Evolutionary conservation across 2,113 vertebrate genomes (phyloP), one percentile per base, ranked within the genome.

Genomic region (Mustela lutreola): DNA sequence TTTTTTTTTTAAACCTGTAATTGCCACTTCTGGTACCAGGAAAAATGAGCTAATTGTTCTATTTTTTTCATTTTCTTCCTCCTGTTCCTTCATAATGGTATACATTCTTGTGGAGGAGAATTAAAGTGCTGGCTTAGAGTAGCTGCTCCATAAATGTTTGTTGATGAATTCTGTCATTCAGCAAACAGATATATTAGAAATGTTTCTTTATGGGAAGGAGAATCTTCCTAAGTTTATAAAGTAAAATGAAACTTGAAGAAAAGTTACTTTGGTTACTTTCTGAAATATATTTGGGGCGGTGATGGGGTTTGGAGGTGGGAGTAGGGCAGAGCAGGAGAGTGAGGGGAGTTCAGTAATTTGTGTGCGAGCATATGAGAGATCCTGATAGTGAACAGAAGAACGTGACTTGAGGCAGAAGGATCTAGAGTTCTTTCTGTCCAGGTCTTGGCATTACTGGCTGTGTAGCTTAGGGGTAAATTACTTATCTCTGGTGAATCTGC

Each of bases 141-240:
- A 42, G 50, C 31, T 70, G 7, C 45, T 76, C 15, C 10, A 2
- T 82, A 45, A 26, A 45, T 84, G 31, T 65, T 90, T 65, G 22
- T 45, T 60, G 36, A 36, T 45, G 42, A 70, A 16, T 79, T 80
- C 9, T 22, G 39, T 91, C 21, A 58, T 48, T 91, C 11, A 22
- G 60, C 33, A 91, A 91, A 60, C 33, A 36, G 2, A 22, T 42
- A 26, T 10, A 89, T 65, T 36, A 48, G 48, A 42, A 56, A 48
- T 85, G 31, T 91, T 75, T 92, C 31, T 75, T 70, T 50, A 48
- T 85, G 24, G 48, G 48, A 91, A 71, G 24, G 26, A 92, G 36
- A 88, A 76, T 70, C 95, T 83, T 78, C 19, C 3, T 67, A 65
- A 56, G 24, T 76, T 83, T 83, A 50, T 96, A 84, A 89, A 96